Conservation (phyloP, 2,888 invertebrate species). For the Rhogogaster chlorosoma region DNA sequence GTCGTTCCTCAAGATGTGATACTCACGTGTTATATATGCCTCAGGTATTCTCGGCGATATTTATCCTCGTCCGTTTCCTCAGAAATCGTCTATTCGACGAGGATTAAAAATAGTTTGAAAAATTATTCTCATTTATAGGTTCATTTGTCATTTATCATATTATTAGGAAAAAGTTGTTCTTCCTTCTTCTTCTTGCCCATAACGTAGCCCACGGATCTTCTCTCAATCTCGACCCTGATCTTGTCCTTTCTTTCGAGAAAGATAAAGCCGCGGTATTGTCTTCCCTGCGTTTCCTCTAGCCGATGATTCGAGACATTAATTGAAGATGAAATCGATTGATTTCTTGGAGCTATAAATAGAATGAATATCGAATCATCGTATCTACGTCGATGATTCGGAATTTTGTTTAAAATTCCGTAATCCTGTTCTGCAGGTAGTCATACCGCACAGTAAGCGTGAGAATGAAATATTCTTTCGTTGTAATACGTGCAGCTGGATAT, state of each 20-base stretch:
- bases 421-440: not conserved
- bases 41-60: no score
- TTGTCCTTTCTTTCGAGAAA: slow-evolving; percentile 2
- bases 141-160: no score
- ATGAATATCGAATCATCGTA: not conserved
- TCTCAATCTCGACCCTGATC: slow-evolving; percentile 22
- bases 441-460: not conserved
- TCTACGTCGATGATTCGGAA: not conserved
- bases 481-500: not conserved
- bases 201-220: slow-evolving; percentile 5
- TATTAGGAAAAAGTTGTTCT: no score
- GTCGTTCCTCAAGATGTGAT: not conserved
- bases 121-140: no score
- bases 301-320: not conserved
- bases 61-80: no score
- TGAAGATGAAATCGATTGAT: not conserved
- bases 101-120: no score
- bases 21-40: not conserved
- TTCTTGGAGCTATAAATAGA: not conserved
- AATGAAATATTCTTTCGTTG: not conserved
- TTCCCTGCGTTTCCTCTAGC: not conserved
- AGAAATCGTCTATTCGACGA: no score
- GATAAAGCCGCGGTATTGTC: not conserved
- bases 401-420: not conserved
- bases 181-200: no score